Evolutionary conservation across 30 jellyfish, hydroid and myxozoan genomes (phyloP).

Genomic region (Pelagia noctiluca): DNA sequence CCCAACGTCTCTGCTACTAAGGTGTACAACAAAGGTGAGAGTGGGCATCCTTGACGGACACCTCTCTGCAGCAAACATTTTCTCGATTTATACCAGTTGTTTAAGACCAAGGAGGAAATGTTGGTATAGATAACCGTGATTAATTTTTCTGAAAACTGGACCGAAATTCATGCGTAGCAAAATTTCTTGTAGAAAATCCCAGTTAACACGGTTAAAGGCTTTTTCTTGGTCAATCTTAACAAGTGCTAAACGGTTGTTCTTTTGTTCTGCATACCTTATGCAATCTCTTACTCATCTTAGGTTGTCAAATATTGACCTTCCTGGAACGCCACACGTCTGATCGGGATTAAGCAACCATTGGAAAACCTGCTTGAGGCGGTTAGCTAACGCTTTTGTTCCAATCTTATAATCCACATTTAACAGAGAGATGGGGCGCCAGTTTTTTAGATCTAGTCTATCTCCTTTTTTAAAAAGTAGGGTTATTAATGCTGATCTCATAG

Average conservation of each 20-base stretch:
- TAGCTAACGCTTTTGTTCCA: not conserved
- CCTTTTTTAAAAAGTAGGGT: not conserved
- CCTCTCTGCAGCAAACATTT: not conserved
- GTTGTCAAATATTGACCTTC: not conserved
- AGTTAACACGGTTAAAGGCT: not conserved
- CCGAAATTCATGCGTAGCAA: not conserved
- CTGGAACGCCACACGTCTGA: not conserved
- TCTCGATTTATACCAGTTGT: not conserved
- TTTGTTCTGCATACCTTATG: not conserved
- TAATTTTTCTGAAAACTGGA: not conserved
- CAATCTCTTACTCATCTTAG: not conserved
- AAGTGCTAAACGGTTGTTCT: too few relatives aligned
- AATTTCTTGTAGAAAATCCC: not conserved
- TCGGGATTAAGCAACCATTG: not conserved
- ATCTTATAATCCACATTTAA: not conserved
- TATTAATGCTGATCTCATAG: not conserved
- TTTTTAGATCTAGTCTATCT: too few relatives aligned
- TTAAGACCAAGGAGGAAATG: not conserved
- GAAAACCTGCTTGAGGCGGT: not conserved
- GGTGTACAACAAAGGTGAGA: not conserved
- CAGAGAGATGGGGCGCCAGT: not conserved
- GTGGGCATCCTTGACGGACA: not conserved
- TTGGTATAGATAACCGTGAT: not conserved
- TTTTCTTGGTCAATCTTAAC: too few relatives aligned
- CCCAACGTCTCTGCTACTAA: not conserved